Evolutionary conservation across 2,888 invertebrate genomes (phyloP).

Genomic region (Stictocephala bisonia): DNA sequence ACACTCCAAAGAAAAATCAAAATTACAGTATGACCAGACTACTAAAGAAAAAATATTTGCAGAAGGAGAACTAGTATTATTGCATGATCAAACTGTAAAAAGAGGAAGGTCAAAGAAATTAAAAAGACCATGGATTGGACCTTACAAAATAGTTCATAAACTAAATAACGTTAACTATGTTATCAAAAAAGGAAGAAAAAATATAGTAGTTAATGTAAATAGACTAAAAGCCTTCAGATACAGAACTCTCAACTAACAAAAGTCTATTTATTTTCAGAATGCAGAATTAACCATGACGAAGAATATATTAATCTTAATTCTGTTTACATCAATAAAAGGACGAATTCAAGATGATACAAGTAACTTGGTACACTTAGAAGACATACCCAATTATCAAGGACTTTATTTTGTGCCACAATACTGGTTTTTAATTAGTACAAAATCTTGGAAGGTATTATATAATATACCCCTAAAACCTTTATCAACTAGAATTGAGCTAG

Average conservation of each 20-base stretch:
- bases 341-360: no score
- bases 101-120: conserved; percentile 27
- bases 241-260: not conserved
- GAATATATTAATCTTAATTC: not conserved
- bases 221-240: conserved; percentile 23
- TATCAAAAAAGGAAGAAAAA: conserved; percentile 1
- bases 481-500: not conserved
- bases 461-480: not conserved
- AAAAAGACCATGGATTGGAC: conserved; percentile 26
- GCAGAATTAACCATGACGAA: not conserved
- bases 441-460: conserved; percentile 8
- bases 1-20: conserved; percentile 3
- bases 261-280: conserved; percentile 4
- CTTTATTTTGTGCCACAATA: conserved; percentile 16
- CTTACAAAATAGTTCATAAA: conserved; percentile 6
- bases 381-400: conserved; percentile 1
- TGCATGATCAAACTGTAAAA: conserved; percentile 23
- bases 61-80: conserved; percentile 20
- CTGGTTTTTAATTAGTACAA: not conserved
- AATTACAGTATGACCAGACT: conserved; percentile 12
- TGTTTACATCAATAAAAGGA: no score
- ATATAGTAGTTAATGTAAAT: conserved; percentile 9
- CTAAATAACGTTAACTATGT: conserved; percentile 17
- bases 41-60: not conserved
- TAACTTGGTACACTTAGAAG: not conserved